Conservation (phyloP, 2,797 vertebrate genomes). For the Pseudomugil gertrudae region DNA sequence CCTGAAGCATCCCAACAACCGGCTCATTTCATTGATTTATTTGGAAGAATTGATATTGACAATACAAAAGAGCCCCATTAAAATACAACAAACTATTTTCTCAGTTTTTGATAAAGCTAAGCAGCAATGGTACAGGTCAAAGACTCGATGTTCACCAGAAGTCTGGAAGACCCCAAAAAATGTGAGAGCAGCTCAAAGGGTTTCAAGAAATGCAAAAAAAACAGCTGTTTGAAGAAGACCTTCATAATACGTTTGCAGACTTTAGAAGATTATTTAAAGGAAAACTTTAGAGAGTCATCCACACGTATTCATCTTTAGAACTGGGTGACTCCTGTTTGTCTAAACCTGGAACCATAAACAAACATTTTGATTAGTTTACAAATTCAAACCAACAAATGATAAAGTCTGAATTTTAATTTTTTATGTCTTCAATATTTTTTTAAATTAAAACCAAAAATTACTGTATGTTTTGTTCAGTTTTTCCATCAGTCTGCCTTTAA, state of each 20-base stretch:
- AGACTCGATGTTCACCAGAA: neutral
- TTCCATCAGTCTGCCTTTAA: conserved; percentile 41
- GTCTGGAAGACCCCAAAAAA: neutral
- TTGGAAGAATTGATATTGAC: no score
- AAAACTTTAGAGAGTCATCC: neutral
- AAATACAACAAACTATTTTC: no score
- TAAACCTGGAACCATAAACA: conserved; percentile 6
- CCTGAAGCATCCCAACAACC: no score
- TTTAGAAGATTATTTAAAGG: neutral
- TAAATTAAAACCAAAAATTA: conserved; percentile 11
- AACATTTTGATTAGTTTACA: conserved; percentile 26
- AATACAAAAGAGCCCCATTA: no score
- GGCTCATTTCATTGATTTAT: no score
- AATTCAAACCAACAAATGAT: neutral
- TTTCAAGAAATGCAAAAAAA: neutral
- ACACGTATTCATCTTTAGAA: neutral
- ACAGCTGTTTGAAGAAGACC: neutral
- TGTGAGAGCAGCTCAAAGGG: neutral
- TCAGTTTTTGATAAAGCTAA: no score
- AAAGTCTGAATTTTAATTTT: neutral
- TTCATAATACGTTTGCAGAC: neutral
- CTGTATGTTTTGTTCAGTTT: conserved; percentile 60
- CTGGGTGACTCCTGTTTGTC: no score
- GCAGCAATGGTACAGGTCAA: no score
- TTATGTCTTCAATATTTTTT: neutral